These are phyloP conservation scores for Isaurus tuberculatus DNA, from an alignment of 92 coral and sea anemone species.

Conservation along the genomic window DNA sequence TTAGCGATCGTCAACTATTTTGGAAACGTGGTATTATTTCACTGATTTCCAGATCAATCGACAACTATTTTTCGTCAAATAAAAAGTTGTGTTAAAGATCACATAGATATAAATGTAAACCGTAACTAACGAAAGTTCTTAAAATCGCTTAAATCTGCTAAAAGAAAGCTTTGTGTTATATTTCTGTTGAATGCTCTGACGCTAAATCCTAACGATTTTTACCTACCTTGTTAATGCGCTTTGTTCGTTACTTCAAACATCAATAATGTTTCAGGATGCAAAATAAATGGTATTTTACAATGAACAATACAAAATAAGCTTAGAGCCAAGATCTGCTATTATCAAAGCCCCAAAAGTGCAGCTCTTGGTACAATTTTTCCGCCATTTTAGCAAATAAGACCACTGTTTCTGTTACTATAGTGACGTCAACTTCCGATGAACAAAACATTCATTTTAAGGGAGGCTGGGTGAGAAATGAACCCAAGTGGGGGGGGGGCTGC, in stretches of 20 bases:
- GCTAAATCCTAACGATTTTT: background rate
- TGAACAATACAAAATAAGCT: background rate
- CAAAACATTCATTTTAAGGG: background rate
- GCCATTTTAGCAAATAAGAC: constrained; percentile 70
- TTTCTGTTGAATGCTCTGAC: too few relatives aligned
- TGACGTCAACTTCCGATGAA: constrained; percentile 64
- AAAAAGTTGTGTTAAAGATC: too few relatives aligned
- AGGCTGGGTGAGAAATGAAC: constrained; percentile 22
- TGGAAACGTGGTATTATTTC: too few relatives aligned
- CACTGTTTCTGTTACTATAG: constrained; percentile 78
- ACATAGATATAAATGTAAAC: too few relatives aligned
- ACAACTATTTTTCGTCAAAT: too few relatives aligned
- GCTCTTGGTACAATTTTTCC: constrained; percentile 35
- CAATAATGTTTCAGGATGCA: background rate
- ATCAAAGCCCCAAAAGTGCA: constrained; percentile 35
- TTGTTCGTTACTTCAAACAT: background rate
- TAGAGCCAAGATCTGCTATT: background rate
- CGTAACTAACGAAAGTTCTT: too few relatives aligned
- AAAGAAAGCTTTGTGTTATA: too few relatives aligned
- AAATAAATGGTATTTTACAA: background rate
- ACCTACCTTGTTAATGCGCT: constrained; percentile 19
- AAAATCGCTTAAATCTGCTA: background rate
- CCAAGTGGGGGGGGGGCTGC: too few relatives aligned
- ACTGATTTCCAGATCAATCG: too few relatives aligned
- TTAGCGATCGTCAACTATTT: too few relatives aligned